Evolutionary conservation across 1,140 invertebrate genomes (phyloP).

Genomic region (Drosophila sechellia): DNA sequence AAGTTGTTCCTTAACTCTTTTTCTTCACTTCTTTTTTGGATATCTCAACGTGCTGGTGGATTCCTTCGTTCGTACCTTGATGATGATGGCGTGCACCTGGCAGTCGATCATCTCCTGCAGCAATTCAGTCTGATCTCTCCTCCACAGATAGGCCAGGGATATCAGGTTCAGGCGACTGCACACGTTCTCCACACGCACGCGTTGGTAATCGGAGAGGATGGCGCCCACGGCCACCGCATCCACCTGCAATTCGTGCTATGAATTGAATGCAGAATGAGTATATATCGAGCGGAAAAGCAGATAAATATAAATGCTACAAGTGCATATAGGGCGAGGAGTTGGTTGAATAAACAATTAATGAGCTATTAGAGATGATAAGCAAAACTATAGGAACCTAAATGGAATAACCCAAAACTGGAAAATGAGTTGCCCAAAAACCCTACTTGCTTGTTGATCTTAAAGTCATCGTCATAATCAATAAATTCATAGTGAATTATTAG

Average conservation of each 20-base stretch:
- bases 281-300: too few species aligned
- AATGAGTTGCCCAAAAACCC: too few species aligned
- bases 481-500: neutral
- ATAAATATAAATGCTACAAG: neutral
- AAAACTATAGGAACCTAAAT: too few species aligned
- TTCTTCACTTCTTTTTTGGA: neutral
- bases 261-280: slow-evolving; percentile 29
- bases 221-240: slow-evolving; percentile 98
- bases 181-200: slow-evolving; percentile 98
- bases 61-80: slow-evolving; percentile 88
- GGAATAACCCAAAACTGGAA: too few species aligned
- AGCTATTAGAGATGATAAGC: too few species aligned
- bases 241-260: slow-evolving; percentile 91
- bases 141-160: slow-evolving; percentile 96
- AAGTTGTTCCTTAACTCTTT: neutral
- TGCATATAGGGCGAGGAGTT: too few species aligned
- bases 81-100: slow-evolving; percentile 96
- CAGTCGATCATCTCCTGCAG: slow-evolving; percentile 98
- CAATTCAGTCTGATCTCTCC: slow-evolving; percentile 96
- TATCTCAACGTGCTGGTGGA: neutral
- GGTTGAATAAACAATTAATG: too few species aligned
- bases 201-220: slow-evolving; percentile 99
- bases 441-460: too few species aligned
- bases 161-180: slow-evolving; percentile 95
- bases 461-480: too few species aligned